These are phyloP conservation scores for Fopius arisanus DNA, from an alignment of 1,140 invertebrate genomes.

Conservation along the genomic window DNA sequence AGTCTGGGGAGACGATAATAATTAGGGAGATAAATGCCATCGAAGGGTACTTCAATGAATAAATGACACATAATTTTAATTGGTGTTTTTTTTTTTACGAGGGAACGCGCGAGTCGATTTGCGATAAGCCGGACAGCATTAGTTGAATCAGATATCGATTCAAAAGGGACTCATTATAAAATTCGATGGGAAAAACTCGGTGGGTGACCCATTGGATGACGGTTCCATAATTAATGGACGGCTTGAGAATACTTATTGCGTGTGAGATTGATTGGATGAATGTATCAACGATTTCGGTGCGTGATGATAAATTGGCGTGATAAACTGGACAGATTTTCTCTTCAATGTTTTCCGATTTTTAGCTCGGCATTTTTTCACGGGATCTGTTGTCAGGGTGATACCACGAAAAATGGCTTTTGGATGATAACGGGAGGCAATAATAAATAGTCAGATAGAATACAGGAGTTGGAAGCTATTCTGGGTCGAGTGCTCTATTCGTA, in stretches of 20 bases:
- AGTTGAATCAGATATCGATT: constrained; percentile 57
- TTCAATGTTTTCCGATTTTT: no score
- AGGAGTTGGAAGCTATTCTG: background rate
- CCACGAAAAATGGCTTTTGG: background rate
- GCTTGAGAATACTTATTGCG: background rate
- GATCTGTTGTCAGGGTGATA: background rate
- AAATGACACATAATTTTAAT: constrained; percentile 54
- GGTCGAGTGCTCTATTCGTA: background rate
- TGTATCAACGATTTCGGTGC: background rate
- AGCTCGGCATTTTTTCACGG: no score
- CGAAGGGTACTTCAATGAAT: background rate
- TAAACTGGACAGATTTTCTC: no score
- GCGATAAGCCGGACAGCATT: constrained; percentile 34
- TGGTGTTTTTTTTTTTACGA: constrained; percentile 24
- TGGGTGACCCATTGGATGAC: constrained; percentile 38
- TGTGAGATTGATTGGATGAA: background rate
- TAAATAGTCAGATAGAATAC: background rate
- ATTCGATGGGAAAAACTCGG: constrained; percentile 45
- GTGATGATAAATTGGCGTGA: background rate
- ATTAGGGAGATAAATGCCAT: background rate
- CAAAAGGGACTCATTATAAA: constrained; percentile 58
- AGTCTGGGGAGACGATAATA: background rate
- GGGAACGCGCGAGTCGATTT: background rate
- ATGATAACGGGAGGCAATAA: background rate
- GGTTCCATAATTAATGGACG: constrained; percentile 53